These are phyloP conservation scores for Perccottus glenii DNA, from an alignment of 2,113 vertebrate species.

Conservation along the genomic window DNA sequence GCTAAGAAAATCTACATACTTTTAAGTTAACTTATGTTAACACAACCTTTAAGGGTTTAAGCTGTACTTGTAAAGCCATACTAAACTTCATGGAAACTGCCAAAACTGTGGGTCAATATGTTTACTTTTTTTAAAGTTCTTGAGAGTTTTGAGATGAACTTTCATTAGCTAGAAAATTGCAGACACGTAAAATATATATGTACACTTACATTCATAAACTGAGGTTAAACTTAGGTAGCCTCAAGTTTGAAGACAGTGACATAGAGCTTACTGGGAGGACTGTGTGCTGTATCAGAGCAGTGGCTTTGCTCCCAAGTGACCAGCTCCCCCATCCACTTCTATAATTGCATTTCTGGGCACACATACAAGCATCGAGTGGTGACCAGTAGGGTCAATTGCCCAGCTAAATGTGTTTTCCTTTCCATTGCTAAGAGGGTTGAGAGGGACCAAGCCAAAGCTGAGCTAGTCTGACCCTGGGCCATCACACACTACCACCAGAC, in stretches of 20 bases:
- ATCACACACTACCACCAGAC: conserved; percentile 30
- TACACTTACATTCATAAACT: neutral
- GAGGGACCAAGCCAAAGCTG: conserved; percentile 37
- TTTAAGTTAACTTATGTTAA: neutral
- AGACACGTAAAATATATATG: neutral
- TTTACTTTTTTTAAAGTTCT: neutral
- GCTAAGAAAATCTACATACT: conserved; percentile 21
- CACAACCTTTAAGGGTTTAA: neutral
- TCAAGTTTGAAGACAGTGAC: conserved; percentile 2
- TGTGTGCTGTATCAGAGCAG: conserved; percentile 54
- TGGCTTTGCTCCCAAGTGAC: conserved; percentile 69
- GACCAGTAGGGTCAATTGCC: conserved; percentile 72
- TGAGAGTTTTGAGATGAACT: no score
- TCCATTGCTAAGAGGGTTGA: conserved; percentile 53
- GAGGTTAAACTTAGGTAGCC: neutral
- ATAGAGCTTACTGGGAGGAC: conserved; percentile 19
- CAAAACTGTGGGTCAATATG: neutral
- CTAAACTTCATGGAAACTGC: neutral
- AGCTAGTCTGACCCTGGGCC: conserved; percentile 47
- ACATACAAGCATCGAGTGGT: conserved; percentile 26
- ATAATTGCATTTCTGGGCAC: conserved; percentile 90
- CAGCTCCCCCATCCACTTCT: conserved; percentile 82
- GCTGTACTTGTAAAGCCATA: neutral
- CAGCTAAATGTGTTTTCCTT: conserved; percentile 80
- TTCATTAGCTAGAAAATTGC: no score